Base-by-base conservation (phyloP, 2,888 invertebrate species). In the Automeris io region DNA sequence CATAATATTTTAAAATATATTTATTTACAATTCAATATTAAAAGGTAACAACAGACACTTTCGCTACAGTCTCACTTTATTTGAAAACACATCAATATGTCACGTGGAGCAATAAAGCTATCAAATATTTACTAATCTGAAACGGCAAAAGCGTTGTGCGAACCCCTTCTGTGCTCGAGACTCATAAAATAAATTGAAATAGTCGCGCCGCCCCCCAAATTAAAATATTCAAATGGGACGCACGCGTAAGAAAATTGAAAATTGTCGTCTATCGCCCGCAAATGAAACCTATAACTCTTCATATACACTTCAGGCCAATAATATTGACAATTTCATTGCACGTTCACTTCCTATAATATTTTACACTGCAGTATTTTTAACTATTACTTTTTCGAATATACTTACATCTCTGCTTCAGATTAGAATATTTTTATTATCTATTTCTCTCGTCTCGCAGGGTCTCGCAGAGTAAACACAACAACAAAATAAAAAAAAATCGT, bases 121-220 rank as follows among this genome's bases (percentile, higher is more conserved):
- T 86, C 83, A 85, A 85, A 86, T 85, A 86, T 85, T 86, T 83
- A 85, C 82, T 86, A 86, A 86, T 86, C 83, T 82, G 78, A 73
- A 74, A 73, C 83, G 78, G 69, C 69, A 77, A 69, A 76, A 78
- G 78, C 66, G 73, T 62, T 63, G 64, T 76, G 64, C 69, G 78
- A 76, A 82, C 79, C 85, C 81, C 82, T 85, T 85, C 81, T 81
- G 81, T 67, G 66, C 67, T 61, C 69, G 74, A 53, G 69, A 68
- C 82, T 86, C 86, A 86, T 86, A 86, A 86, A 86, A 86, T 86
- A 86, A 86, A 86, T 86, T 86, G 86, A 86, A 86, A 86, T 86
- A 83, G 86, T 85, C 86, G 77, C 81, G 72, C 80, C 85, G 81
- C 86, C 86, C 86, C 82, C 86, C 81, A 83, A 86, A 86, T 86